phyloP scores from a whole-genome alignment of 2,888 invertebrate species.

The Epistrophe eligans region DNA sequence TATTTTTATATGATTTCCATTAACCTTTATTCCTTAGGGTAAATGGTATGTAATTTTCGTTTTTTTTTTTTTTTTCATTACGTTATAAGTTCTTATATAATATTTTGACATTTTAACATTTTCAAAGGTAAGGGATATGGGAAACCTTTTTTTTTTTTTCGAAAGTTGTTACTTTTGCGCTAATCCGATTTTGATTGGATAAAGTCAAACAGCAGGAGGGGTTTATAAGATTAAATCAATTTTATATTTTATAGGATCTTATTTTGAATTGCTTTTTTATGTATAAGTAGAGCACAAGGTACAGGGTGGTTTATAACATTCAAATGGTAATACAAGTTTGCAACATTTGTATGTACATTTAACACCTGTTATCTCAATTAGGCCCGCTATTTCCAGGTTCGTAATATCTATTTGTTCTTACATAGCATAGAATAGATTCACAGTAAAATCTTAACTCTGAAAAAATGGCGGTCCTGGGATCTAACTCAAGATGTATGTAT shows the following conservation, averaged over 20 bases:
- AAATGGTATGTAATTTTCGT: constrained; percentile 46
- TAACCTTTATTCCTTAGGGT: constrained; percentile 15
- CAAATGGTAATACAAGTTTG: too few species aligned
- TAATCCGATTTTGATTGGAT: constrained; percentile 62
- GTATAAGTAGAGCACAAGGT: too few species aligned
- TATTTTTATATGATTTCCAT: constrained; percentile 18
- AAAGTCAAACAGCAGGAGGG: constrained; percentile 34
- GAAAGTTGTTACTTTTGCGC: constrained; percentile 24
- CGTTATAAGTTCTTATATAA: background rate
- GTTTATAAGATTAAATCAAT: constrained; percentile 38
- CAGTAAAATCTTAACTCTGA: too few species aligned
- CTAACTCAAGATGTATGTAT: too few species aligned
- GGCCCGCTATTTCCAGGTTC: too few species aligned
- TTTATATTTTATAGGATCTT: constrained; percentile 37
- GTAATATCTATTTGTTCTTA: too few species aligned
- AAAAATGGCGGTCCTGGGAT: too few species aligned
- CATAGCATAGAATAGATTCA: too few species aligned
- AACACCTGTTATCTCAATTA: too few species aligned
- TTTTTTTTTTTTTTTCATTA: constrained; percentile 22
- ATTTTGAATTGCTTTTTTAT: constrained; percentile 3
- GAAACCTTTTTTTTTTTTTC: background rate
- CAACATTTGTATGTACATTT: too few species aligned
- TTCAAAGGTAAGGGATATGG: constrained; percentile 1
- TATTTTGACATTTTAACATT: constrained; percentile 7
- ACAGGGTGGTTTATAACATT: too few species aligned